phyloP scores from a whole-genome alignment of 1,140 invertebrate genomes.

The Teleogryllus occipitalis region DNA sequence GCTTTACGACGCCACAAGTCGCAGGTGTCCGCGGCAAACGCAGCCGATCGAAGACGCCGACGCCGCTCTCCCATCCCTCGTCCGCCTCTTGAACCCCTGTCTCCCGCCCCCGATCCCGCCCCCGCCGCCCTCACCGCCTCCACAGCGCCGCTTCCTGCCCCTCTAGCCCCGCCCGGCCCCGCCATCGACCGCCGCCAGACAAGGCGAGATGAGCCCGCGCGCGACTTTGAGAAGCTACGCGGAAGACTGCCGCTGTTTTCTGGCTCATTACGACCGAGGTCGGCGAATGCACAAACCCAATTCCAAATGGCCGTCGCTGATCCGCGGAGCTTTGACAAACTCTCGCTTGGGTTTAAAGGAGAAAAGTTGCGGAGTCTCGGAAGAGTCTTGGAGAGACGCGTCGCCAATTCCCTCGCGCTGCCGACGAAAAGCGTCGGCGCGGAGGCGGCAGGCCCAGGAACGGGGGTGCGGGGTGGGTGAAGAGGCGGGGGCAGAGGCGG shows the following conservation, averaged over 20 bases:
- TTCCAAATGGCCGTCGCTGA: not conserved
- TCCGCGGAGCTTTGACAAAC: not conserved
- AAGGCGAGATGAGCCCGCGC: not conserved
- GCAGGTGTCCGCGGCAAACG: not conserved
- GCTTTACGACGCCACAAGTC: not conserved
- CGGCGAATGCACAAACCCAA: not conserved
- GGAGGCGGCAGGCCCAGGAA: not conserved
- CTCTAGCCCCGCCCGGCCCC: too few species aligned
- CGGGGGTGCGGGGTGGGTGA: too few species aligned
- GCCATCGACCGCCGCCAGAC: not conserved
- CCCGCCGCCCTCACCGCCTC: not conserved
- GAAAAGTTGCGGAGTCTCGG: not conserved
- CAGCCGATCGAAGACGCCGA: not conserved
- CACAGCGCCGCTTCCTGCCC: not conserved
- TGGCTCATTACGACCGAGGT: not conserved
- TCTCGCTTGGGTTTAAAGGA: not conserved
- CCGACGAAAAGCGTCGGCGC: not conserved
- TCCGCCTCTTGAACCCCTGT: not conserved
- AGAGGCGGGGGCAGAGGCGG: not conserved
- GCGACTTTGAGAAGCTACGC: not conserved
- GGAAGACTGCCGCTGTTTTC: not conserved
- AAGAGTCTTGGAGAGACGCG: not conserved
- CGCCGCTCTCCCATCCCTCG: too few species aligned
- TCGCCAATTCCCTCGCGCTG: not conserved
- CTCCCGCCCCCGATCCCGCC: not conserved